Evolutionary conservation across 64 coral and sea anemone species (phyloP).

Genomic region (Montipora efflorescens): DNA sequence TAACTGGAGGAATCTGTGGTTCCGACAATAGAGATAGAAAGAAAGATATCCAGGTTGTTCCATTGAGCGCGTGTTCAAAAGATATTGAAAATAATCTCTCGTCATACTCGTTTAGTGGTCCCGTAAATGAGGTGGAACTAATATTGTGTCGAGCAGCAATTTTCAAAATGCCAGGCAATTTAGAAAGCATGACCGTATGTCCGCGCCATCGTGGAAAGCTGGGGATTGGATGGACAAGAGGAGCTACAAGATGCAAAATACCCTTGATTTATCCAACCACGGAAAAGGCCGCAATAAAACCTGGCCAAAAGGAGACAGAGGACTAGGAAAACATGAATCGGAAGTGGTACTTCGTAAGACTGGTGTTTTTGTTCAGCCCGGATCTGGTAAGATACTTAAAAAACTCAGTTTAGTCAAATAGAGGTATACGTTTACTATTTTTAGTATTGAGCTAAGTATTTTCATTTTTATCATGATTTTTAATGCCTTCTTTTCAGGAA

Average conservation of each 20-base stretch:
- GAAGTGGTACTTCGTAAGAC: no score
- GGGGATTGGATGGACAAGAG: conserved; percentile 39
- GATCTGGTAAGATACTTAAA: background rate
- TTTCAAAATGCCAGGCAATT: conserved; percentile 26
- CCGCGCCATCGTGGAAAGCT: conserved; percentile 35
- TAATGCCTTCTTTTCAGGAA: background rate
- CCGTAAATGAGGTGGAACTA: conserved; percentile 45
- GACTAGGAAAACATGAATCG: no score
- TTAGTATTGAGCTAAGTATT: background rate
- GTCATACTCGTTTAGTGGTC: conserved; percentile 35
- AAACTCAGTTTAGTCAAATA: background rate
- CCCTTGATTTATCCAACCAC: conserved; percentile 54
- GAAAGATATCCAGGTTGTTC: conserved; percentile 38
- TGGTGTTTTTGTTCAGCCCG: conserved; percentile 40
- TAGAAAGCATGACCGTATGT: conserved; percentile 45
- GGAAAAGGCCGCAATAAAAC: conserved; percentile 22
- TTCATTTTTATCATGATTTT: background rate
- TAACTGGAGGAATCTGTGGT: background rate
- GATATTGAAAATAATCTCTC: conserved; percentile 47
- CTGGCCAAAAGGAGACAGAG: conserved; percentile 19
- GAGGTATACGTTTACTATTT: background rate
- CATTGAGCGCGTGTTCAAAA: conserved; percentile 17
- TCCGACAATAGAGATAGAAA: conserved; percentile 53
- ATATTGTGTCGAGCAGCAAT: conserved; percentile 52
- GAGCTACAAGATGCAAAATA: conserved; percentile 51